Conservation (phyloP, 2,797 vertebrate species). For the Cyclura pinguis region DNA sequence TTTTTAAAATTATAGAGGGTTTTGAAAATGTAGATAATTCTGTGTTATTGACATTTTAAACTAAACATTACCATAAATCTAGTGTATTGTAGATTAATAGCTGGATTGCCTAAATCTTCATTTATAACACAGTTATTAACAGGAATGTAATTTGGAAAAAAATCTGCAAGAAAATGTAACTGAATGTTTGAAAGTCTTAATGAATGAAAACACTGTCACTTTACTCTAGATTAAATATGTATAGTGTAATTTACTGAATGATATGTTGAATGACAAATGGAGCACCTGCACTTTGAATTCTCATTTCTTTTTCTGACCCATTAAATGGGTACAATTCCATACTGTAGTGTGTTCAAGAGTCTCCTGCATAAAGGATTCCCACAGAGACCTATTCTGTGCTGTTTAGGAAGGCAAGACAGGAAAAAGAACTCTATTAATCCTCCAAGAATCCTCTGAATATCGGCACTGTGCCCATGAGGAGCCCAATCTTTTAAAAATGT, state of each 20-base stretch:
- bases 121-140: conserved; percentile 73
- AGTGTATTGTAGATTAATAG: conserved; percentile 66
- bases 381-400: background rate
- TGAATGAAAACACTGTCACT: conserved; percentile 79
- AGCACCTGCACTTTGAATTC: conserved; percentile 89
- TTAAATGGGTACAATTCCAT: background rate
- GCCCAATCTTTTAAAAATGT: conserved; percentile 49
- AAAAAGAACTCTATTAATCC: background rate
- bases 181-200: conserved; percentile 77
- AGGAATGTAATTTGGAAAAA: conserved; percentile 56
- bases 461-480: background rate
- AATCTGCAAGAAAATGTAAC: conserved; percentile 69
- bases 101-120: conserved; percentile 67
- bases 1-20: conserved; percentile 54
- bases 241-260: conserved; percentile 72
- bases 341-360: background rate
- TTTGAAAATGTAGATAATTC: conserved; percentile 62
- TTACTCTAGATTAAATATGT: conserved; percentile 75
- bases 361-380: background rate
- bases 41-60: conserved; percentile 67
- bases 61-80: conserved; percentile 70
- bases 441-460: background rate
- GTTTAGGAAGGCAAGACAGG: background rate
- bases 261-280: conserved; percentile 76
- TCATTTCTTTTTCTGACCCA: conserved; percentile 72